Base-by-base conservation (phyloP, 2,113 vertebrate genomes). In the Phaetusa simplex region DNA sequence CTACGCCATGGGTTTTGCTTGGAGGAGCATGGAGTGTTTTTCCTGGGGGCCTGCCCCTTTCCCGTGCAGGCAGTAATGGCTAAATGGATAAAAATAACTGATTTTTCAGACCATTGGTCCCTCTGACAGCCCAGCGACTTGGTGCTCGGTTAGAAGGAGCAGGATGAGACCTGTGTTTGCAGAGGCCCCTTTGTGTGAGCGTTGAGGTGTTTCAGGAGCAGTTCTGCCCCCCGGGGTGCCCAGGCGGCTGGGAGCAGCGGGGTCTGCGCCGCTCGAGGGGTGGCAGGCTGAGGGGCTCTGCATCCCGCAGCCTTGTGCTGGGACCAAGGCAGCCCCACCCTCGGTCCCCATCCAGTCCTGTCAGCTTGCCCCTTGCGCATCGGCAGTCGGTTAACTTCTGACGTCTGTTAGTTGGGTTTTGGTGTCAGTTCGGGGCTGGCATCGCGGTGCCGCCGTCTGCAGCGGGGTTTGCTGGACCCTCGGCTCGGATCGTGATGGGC, bases 261-360 rank as follows among this genome's bases (percentile, higher is more conserved):
- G 59, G 32, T 78, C 84, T 58, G 62, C 1, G 3, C 55, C 9
- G 24, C 12, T 19, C 2, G 14, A 23, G 58, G 8, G 66, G 16
- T 9, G 9, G 38, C n/a, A 32, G 29, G 38, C 10, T 38, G 27
- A 49, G 17, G 23, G 56, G 11, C n/a, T 91, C 69, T 40, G 6
- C 18, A 5, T 21, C 50, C 82, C 9, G 2, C 12, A 45, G 34
- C 26, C 5, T 58, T 2, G 8, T 1, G 2, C 42, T 27, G 45
- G 58, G 47, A 47, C 6, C 1, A 3, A 26, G 19, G 43, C 78
- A 50, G 20, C 49, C 49, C 50, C 52, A 36, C 61, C 21, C 34
- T 23, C 0, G 0, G 16, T 49, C 24, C 70, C 43, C 17, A 1
- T 1, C 0, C 8, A 3, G 42, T 38, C 61, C 84, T 0, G 1